Base-by-base conservation (phyloP, 2,797 vertebrate genomes). In the Borostomias antarcticus region DNA sequence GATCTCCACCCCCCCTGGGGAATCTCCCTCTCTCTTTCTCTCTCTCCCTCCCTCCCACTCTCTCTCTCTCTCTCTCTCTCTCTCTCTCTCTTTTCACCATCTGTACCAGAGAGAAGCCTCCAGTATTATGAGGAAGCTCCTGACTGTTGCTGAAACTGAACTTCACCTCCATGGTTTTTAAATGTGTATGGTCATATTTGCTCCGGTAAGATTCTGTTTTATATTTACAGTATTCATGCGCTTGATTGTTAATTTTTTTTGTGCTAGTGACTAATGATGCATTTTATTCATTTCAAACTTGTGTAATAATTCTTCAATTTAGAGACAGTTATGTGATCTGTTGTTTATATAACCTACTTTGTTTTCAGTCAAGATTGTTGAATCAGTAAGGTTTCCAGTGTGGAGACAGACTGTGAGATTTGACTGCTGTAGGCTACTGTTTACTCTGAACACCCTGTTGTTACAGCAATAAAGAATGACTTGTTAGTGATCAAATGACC, bases 101-200 rank as follows among this genome's bases (percentile, higher is more conserved):
- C 76, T 64, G 50, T 69, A 80, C 71, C 82, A 80, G 63, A 61
- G 54, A 59, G 64, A 52, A 67, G 74, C 76, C 58, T 59, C 58
- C 68, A 93, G 89, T 92, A 93, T 92, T 87, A 94, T 93, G 92
- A 92, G 84, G 92, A 89, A 90, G 88, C 89, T 89, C 88, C 83
- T 88, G 70, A 87, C 85, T 88, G 82, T 81, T 89, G 89, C 91
- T 82, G 90, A 89, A 88, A 81, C 62, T 79, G 89, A 91, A 85
- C 90, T 89, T 91, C 85, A 90, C 87, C 91, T 90, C 90, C 90
- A 72, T 89, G 77, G 71, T 93, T 95, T 96, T 94, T 98, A 96
- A 98, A 99, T 99, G 98, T 99, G 98, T 96, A 99, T 99, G 98
- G 98, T 99, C 92, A 99, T 98, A 94, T 98, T 99, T 93, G 96